Base-by-base conservation (phyloP, 2,113 vertebrate genomes). In the Macheiramphus alcinus region DNA sequence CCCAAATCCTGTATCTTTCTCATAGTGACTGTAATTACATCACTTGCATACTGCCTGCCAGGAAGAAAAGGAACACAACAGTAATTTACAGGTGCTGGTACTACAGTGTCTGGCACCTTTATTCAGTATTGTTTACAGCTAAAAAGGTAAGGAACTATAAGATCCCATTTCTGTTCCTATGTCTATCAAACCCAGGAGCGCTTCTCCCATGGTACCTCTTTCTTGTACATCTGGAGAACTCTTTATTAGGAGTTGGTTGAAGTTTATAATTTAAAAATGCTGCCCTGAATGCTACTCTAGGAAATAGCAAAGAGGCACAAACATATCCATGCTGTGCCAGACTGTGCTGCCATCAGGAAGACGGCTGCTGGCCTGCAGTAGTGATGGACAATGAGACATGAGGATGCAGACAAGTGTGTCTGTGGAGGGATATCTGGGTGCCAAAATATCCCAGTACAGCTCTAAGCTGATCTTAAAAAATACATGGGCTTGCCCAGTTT, bases 31-130 rank as follows among this genome's bases (percentile, higher is more conserved):
- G 72, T 59, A 70, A 99, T 97, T 80, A 98, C 81, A 11, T 98
- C 82, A 31, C 92, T 97, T 48, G 98, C 96, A 96, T 98, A 98
- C 47, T 98, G 98, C 97, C 99, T 99, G 90, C 52, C 82, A 85
- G 43, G 29, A 81, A 79, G 74, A 88, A 95, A 85, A 85, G 45
- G 13, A 88, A 91, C 45, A 96, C 27, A 90, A 27, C 11, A 74
- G 18, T 74, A 62, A 18, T 75, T 67, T 65, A 82, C 12, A 82
- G 66, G 26, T 67, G 29, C 52, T 75, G 42, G 23, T 74, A 75
- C 22, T 63, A 65, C 9, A 26, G 32, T 56, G 62, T 25, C 67
- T 92, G 59, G 38, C 26, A 92, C 14, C 38, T 88, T 83, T 61
- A 79, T 71, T 62, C 32, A 14, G 66, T 72, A 38, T 31, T 74